phyloP scores from a whole-genome alignment of 2,113 vertebrate genomes.

The Salminus brasiliensis region DNA sequence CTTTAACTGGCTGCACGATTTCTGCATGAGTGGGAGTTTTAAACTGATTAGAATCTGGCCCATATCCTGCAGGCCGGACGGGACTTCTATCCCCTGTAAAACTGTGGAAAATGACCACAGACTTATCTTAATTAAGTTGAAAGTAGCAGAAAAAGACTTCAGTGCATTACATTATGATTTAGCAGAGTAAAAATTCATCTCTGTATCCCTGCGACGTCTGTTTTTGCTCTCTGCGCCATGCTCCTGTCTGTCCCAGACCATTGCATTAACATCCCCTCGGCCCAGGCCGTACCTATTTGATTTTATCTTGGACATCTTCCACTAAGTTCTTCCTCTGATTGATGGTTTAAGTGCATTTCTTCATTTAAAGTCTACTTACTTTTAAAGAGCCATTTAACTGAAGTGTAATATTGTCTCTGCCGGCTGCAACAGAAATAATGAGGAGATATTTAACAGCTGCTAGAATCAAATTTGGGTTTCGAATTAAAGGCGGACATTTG shows the following conservation, averaged over 20 bases:
- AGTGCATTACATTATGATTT: background rate
- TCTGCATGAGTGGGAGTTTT: constrained; percentile 26
- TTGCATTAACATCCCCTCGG: background rate
- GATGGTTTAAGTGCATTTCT: background rate
- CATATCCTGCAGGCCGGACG: background rate
- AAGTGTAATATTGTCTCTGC: background rate
- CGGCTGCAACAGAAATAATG: background rate
- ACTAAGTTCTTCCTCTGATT: background rate
- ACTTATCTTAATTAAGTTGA: constrained; percentile 19
- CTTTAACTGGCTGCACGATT: constrained; percentile 38
- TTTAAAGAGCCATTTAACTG: background rate
- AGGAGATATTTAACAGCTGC: background rate
- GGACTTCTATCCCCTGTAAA: background rate
- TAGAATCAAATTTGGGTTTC: background rate
- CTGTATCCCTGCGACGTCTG: background rate
- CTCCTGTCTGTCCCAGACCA: background rate
- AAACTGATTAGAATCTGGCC: constrained; percentile 21
- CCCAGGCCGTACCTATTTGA: background rate
- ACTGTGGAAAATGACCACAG: constrained; percentile 17
- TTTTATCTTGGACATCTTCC: constrained; percentile 1
- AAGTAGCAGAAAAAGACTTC: background rate
- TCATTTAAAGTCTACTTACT: background rate
- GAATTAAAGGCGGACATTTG: background rate
- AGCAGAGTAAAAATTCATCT: background rate
- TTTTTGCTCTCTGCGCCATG: background rate